Base-by-base conservation (phyloP, 2,797 vertebrate genomes). In the Peromyscus attwateri region DNA sequence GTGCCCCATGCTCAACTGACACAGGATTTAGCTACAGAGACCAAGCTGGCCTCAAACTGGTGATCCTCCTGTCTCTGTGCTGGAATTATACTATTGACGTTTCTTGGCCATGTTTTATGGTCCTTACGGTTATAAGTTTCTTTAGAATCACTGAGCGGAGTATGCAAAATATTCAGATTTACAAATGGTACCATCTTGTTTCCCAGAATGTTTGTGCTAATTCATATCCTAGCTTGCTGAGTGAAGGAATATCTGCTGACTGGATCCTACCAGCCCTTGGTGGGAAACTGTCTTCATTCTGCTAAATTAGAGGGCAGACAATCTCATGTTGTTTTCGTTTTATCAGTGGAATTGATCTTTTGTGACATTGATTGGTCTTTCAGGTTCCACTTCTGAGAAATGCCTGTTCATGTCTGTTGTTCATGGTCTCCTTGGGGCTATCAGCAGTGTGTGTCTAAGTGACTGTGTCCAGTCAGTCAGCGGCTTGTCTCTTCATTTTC, bases 401-500 rank as follows among this genome's bases (percentile, higher is more conserved):
- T 43, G 79, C 27, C 77, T 94, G 85, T 62, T 75, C 49, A n/a
- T 70, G 25, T 70, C 82, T 92, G 91, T 92, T 85, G 95, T 77
- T 91, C 93, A 23, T 14, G 37, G 29, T 91, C 80, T 85, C 46
- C 70, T 16, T 52, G 46, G 46, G 40, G 2, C 40, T 55, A 66
- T 70, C 34, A 60, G 76, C n/a, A 76, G 82, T 52, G 40, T 27
- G 0, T 64, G n/a, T 71, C 62, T n/a, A n/a, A 79, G 57, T 75
- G 76, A 82, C 92, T 92, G 73, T 29, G 66, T 83, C 62, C n/a
- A n/a, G n/a, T n/a, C 49, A 62, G 43, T 88, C 62, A 46, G 77
- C 76, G 73, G 77, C 73, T 85, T 91, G 52, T 93, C 93, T 89
- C 95, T 94, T 84, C 66, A 79, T 92, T 94, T 90, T 94, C 52